phyloP scores from a whole-genome alignment of 2,113 vertebrate species.

The Ibidorhyncha struthersii region DNA sequence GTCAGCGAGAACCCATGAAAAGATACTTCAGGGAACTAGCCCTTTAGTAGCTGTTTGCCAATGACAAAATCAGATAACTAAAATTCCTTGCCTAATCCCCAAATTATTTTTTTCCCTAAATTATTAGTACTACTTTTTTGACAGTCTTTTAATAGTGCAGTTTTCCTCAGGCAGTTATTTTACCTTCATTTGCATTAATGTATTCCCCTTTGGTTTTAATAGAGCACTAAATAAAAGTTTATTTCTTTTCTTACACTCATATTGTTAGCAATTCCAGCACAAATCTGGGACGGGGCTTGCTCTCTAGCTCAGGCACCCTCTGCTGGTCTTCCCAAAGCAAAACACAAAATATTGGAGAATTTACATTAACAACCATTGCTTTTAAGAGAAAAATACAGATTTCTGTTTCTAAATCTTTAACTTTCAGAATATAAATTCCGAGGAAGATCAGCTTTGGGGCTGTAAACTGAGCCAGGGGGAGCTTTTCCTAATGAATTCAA shows the following conservation, averaged over 20 bases:
- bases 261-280: not conserved
- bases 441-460: not conserved
- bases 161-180: not conserved
- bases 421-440: not conserved
- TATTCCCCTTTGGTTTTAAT: not conserved
- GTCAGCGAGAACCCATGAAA: not conserved
- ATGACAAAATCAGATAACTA: not conserved
- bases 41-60: not conserved
- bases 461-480: not conserved
- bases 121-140: not conserved
- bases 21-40: not conserved
- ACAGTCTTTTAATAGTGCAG: not conserved
- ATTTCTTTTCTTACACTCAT: not conserved
- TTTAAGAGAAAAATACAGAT: not conserved
- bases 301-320: slow-evolving; percentile 51
- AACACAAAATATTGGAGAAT: slow-evolving; percentile 1
- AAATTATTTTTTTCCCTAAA: not conserved
- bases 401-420: not conserved
- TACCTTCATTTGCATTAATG: not conserved
- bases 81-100: not conserved
- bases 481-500: not conserved
- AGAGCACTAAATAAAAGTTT: not conserved
- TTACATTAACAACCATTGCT: not conserved
- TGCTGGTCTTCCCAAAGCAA: slow-evolving; percentile 49
- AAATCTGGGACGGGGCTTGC: not conserved